Evolutionary conservation across 2,113 vertebrate genomes (phyloP).

Genomic region (Pangasianodon hypophthalmus): DNA sequence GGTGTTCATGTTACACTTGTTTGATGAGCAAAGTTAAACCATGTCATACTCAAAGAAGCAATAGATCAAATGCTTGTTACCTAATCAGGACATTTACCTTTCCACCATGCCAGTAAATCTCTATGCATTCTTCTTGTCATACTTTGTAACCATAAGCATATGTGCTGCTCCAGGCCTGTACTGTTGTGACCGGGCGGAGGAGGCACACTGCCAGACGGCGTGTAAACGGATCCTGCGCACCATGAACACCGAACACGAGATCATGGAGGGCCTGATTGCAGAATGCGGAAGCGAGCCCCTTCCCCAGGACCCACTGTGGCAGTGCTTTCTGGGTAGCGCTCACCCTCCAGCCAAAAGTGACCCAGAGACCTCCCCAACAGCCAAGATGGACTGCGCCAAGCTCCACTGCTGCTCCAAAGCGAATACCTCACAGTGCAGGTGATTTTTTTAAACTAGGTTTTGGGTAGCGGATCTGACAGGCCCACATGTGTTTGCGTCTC

Average conservation of each 20-base stretch:
- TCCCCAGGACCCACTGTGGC: conserved; percentile 97
- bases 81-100: conserved; percentile 11
- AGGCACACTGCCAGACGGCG: conserved; percentile 86
- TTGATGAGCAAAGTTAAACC: conserved; percentile 12
- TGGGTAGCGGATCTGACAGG: not conserved
- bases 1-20: conserved; percentile 8
- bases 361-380: conserved; percentile 85
- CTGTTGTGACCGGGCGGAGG: conserved; percentile 94
- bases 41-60: conserved; percentile 1
- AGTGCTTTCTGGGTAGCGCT: conserved; percentile 92
- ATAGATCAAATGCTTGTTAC: conserved; percentile 1
- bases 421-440: conserved; percentile 94
- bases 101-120: not conserved
- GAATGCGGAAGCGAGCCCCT: conserved; percentile 92
- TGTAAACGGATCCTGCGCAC: conserved; percentile 92
- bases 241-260: conserved; percentile 95
- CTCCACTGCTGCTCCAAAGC: conserved; percentile 98
- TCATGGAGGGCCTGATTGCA: conserved; percentile 92
- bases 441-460: not conserved
- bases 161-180: conserved; percentile 80
- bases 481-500: not conserved
- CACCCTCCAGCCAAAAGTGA: conserved; percentile 83
- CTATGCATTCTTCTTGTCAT: not conserved
- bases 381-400: conserved; percentile 93
- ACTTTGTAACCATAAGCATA: not conserved